Percentiles rank a stretch among this genome's conserved stretches.
phyloP scores from a whole-genome alignment of 2,113 vertebrate species.

The Andinoacara biseriatus region DNA sequence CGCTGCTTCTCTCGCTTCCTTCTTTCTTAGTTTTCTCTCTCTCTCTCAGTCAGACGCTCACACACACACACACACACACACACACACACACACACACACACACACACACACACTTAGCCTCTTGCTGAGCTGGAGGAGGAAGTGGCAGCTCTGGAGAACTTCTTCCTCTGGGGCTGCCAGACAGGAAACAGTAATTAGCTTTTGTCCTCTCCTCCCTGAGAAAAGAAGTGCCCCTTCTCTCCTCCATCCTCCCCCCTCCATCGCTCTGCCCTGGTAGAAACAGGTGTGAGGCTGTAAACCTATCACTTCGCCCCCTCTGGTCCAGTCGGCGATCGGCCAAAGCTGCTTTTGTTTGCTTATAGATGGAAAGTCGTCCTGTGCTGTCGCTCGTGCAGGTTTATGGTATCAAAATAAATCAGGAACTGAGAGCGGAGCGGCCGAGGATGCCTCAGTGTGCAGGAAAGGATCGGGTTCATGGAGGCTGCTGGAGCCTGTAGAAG shows the following conservation, averaged over 20 bases:
- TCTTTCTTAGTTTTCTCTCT: background rate
- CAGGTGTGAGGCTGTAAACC: conserved; percentile 28
- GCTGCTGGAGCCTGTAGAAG: background rate
- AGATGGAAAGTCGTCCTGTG: conserved; percentile 11
- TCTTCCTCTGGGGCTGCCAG: conserved; percentile 72
- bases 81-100: background rate
- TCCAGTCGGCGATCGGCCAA: conserved; percentile 30
- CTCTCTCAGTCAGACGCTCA: too few species aligned
- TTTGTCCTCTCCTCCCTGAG: conserved; percentile 11
- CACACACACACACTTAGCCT: background rate
- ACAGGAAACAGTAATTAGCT: conserved; percentile 71
- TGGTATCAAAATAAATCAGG: background rate
- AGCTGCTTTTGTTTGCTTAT: background rate
- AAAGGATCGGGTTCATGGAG: too few species aligned
- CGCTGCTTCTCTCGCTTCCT: conserved; percentile 1
- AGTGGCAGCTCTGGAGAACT: conserved; percentile 66
- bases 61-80: background rate
- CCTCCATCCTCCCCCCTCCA: background rate
- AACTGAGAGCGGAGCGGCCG: background rate
- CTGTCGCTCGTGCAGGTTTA: background rate
- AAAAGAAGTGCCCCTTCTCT: background rate
- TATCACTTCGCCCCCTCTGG: background rate
- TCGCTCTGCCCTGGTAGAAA: background rate
- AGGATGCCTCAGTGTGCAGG: too few species aligned
- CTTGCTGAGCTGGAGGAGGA: conserved; percentile 68